Conservation (phyloP, 2,797 vertebrate genomes). For the Tamandua tetradactyla region DNA sequence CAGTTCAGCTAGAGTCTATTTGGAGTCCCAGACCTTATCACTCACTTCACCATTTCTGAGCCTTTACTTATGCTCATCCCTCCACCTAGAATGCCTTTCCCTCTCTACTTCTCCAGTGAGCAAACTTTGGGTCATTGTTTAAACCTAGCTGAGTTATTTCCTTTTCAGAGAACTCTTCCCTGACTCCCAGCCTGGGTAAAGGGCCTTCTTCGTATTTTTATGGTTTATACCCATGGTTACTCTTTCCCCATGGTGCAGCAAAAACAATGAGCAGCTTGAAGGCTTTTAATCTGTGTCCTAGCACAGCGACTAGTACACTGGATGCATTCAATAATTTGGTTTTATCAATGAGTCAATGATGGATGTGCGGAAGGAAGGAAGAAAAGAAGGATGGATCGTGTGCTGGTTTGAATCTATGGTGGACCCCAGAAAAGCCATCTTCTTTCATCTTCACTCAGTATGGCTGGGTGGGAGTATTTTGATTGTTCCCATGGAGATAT, state of each 20-base stretch:
- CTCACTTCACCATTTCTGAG: neutral
- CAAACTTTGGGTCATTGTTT: neutral
- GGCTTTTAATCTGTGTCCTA: neutral
- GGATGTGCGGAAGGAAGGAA: neutral
- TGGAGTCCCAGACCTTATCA: neutral
- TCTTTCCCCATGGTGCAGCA: neutral
- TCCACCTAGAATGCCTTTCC: neutral
- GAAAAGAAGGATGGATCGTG: neutral
- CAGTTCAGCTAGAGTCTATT: neutral
- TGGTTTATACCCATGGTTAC: neutral
- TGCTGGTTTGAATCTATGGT: too few relatives aligned
- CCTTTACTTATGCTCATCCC: neutral
- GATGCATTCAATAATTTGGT: neutral
- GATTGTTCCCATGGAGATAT: too few relatives aligned
- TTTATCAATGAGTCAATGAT: neutral
- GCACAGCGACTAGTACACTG: neutral
- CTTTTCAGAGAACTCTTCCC: neutral
- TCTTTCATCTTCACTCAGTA: too few relatives aligned
- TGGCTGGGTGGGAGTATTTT: too few relatives aligned
- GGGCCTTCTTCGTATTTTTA: neutral
- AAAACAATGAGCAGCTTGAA: neutral
- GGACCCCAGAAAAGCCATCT: too few relatives aligned
- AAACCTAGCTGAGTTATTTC: neutral
- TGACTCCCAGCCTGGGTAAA: neutral
- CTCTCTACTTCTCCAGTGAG: neutral